phyloP scores from a whole-genome alignment of 2,113 vertebrate species.

The Parotia lawesii region DNA sequence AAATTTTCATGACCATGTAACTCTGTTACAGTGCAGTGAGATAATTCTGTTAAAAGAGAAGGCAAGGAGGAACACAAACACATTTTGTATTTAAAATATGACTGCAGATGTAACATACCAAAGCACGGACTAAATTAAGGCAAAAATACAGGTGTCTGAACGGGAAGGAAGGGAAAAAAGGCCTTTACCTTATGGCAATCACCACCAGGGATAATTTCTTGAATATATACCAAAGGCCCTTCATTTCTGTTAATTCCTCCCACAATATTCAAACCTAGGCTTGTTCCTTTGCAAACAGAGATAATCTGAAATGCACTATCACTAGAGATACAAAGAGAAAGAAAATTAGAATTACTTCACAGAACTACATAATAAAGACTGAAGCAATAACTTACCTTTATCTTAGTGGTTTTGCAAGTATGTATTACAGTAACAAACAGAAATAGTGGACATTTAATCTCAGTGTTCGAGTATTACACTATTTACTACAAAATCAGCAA shows the following conservation, averaged over 20 bases:
- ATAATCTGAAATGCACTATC: conserved; percentile 86
- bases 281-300: conserved; percentile 82
- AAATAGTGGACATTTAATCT: background rate
- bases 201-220: conserved; percentile 87
- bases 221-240: conserved; percentile 90
- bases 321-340: conserved; percentile 46
- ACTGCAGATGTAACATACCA: background rate
- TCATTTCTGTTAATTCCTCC: conserved; percentile 88
- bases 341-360: conserved; percentile 12
- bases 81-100: background rate
- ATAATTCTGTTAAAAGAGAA: background rate
- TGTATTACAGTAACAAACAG: background rate
- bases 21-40: background rate
- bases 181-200: conserved; percentile 88
- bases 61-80: background rate
- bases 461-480: background rate
- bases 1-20: background rate
- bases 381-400: background rate
- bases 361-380: background rate
- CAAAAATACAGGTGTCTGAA: background rate
- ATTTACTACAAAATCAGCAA: background rate
- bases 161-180: background rate
- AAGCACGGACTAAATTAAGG: background rate
- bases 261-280: conserved; percentile 84
- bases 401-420: background rate